Evolutionary conservation across 2,888 invertebrate species (phyloP), one percentile per base, ranked within the genome.

Genomic region (Noctua fimbriata): DNA sequence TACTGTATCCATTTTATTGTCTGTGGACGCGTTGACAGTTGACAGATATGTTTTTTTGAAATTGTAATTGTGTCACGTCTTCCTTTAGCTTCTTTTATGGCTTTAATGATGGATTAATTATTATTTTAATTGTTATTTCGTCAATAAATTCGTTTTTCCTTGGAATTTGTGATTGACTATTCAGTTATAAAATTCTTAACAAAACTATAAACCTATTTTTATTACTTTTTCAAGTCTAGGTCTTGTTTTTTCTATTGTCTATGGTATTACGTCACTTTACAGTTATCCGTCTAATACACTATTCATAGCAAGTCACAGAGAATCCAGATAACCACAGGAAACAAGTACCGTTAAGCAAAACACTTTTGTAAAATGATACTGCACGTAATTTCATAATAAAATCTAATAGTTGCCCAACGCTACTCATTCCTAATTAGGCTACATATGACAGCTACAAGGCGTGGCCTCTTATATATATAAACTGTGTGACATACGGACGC

Each of bases 381-480:
- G 86, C 85, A 87, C 85, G 58, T 90, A 90, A 92, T 92, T 90
- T 89, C 88, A 88, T 92, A 92, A 91, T 90, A 91, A 91, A 91
- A 91, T 90, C 88, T 89, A 90, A 90, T 92, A 91, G 91, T 92
- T 92, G 90, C 90, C 90, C 91, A 94, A 93, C 92, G 90, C 90
- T 89, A 90, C 91, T 91, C 94, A 94, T 94, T 89, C 96, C 96
- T 96, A 96, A 96, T 97, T 97, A 96, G 96, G 95, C 93, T 95
- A 93, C 95, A 94, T 93, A 95, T 95, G 96, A 96, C 96, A 96
- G 95, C 91, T 94, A 96, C 96, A 95, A 95, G 96, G 96, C 96
- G 96, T 96, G 96, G 96, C 93, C 93, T 90, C 92, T 91, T 93
- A 93, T 93, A 94, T 93, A 94, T 93, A 93, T 93, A 94, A 93